These are phyloP conservation scores for Lasioglossum villosulum DNA, from an alignment of 2,888 invertebrate species.

Conservation along the genomic window DNA sequence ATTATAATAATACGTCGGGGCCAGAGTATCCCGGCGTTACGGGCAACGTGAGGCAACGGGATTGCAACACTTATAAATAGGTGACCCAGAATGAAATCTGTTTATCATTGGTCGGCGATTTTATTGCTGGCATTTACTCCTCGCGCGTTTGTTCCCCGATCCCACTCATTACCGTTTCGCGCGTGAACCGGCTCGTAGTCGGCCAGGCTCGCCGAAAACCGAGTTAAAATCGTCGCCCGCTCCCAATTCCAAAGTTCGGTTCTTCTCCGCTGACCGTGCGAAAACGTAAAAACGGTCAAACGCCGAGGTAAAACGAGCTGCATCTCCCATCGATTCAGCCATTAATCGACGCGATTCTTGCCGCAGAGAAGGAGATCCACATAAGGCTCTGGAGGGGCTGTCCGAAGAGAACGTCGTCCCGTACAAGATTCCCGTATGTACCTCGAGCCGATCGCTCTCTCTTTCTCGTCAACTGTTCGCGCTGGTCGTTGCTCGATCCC, in stretches of 20 bases:
- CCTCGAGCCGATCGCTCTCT: not conserved
- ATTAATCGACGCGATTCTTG: constrained; percentile 54
- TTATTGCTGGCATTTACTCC: constrained; percentile 72
- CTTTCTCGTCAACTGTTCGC: too few relatives aligned
- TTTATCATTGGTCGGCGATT: constrained; percentile 77
- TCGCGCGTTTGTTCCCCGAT: constrained; percentile 50
- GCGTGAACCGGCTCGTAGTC: constrained; percentile 55
- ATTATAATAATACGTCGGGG: constrained; percentile 66
- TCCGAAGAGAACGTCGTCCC: constrained; percentile 81
- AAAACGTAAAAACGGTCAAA: not conserved
- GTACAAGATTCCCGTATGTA: constrained; percentile 82
- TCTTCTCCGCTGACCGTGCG: not conserved
- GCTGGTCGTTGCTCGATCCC: not conserved
- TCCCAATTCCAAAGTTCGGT: constrained; percentile 16
- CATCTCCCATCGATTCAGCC: not conserved
- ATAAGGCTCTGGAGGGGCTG: constrained; percentile 78
- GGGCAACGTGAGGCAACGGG: constrained; percentile 68
- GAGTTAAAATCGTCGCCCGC: constrained; percentile 32
- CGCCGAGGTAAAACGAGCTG: not conserved
- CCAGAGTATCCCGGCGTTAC: constrained; percentile 71
- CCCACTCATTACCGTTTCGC: constrained; percentile 67
- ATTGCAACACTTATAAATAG: constrained; percentile 78
- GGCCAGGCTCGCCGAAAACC: constrained; percentile 28
- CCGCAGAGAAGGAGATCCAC: constrained; percentile 78
- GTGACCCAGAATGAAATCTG: constrained; percentile 79